Evolutionary conservation across 2,888 invertebrate genomes (phyloP), one percentile per base, ranked within the genome.

Genomic region (Epinotia bilunana): DNA sequence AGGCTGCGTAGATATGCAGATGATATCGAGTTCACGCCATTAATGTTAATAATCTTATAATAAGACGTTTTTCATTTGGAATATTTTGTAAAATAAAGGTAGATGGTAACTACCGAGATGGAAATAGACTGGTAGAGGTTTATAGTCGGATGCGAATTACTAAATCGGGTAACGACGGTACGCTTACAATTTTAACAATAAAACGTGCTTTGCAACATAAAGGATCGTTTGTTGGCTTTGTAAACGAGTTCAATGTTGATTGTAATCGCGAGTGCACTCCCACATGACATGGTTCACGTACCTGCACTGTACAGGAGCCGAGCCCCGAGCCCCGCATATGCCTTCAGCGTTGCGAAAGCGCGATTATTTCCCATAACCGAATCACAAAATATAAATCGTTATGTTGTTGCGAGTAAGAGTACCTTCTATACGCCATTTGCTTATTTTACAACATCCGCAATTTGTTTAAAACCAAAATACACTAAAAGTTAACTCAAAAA

Each of bases 161-260:
- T 43, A 33, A 64, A 58, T 73, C 49, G 28, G 33, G 49, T 65
- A 65, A 60, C 57, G 49, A 13, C 57, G 63, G 53, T 46, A 23
- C 60, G 49, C 67, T 23, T 75, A 75, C 53, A 70, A 64, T 70
- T 71, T 65, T 55, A 74, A 74, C 74, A 74, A 71, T 69, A 74
- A 60, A 53, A 55, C 33, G 65, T 65, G 64, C 58, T 74, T 60
- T 16, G 18, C 60, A 28, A 81, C 77, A 86, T 83, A 91, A 91
- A 90, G 84, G 85, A 86, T 86, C 84, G n/a, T 88, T 90, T 91
- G 90, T 91, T 86, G 79, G 82, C 85, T 85, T 90, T 90, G 88
- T 91, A 79, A 77, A 73, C 70, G 79, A 78, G 76, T 80, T 84
- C 85, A 88, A 86, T 88, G 84, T 80, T 80, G 83, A 84, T 83